Conservation (phyloP, 2,797 vertebrate genomes). For the Kryptolebias ocellatus region DNA sequence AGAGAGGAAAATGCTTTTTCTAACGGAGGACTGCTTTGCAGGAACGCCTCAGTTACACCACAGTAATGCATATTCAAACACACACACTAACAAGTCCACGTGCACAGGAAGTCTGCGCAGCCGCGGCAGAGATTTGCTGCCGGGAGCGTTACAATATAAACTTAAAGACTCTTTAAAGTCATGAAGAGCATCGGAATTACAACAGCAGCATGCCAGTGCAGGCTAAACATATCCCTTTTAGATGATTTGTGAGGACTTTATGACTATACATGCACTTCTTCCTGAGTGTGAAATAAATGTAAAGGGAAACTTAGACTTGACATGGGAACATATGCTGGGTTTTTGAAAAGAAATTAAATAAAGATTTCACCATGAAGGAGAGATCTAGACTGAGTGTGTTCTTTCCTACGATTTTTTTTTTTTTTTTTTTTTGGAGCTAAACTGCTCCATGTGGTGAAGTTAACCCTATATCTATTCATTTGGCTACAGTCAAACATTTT, state of each 20-base stretch:
- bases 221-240: slow-evolving; percentile 60
- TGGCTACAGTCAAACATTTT: too few relatives aligned
- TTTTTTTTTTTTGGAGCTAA: neutral
- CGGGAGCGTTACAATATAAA: slow-evolving; percentile 45
- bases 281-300: slow-evolving; percentile 71
- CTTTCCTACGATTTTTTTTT: slow-evolving; percentile 28
- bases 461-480: too few relatives aligned
- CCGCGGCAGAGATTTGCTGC: slow-evolving; percentile 40
- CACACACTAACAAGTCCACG: slow-evolving; percentile 12
- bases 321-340: slow-evolving; percentile 55
- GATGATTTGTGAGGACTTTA: slow-evolving; percentile 54
- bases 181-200: slow-evolving; percentile 66
- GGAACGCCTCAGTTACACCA: slow-evolving; percentile 34
- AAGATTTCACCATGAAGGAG: slow-evolving; percentile 76
- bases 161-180: slow-evolving; percentile 43
- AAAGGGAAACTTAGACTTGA: slow-evolving; percentile 44
- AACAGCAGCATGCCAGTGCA: slow-evolving; percentile 71
- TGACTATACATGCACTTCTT: slow-evolving; percentile 61
- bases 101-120: slow-evolving; percentile 31
- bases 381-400: slow-evolving; percentile 29
- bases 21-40: slow-evolving; percentile 41
- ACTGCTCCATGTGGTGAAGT: neutral
- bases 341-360: slow-evolving; percentile 61
- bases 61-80: neutral
- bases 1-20: slow-evolving; percentile 23